Conservation (phyloP, 2,797 vertebrate genomes). For the Todus mexicanus region DNA sequence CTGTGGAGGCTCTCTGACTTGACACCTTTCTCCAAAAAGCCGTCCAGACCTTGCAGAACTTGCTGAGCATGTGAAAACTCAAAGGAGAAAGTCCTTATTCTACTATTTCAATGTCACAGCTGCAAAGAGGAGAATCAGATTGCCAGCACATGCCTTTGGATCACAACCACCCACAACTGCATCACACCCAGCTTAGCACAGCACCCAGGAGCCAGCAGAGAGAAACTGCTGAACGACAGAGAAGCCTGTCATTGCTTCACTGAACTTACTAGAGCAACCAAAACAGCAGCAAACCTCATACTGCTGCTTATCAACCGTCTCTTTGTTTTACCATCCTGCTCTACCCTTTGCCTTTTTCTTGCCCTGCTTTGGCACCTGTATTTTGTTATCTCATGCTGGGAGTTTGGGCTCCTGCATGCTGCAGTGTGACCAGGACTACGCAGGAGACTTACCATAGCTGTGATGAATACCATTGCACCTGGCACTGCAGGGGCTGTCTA, state of each 20-base stretch:
- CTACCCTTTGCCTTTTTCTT: neutral
- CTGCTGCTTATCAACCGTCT: neutral
- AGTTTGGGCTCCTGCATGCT: neutral
- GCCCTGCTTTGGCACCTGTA: neutral
- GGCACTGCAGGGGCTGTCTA: neutral
- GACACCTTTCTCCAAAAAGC: conserved; percentile 70
- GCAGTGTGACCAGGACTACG: neutral
- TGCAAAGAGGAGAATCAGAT: neutral
- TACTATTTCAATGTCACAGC: neutral
- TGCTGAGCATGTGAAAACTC: conserved; percentile 74
- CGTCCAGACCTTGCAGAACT: conserved; percentile 71
- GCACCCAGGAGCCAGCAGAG: neutral
- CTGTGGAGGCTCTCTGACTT: conserved; percentile 65
- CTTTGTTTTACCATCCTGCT: neutral
- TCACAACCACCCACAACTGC: neutral
- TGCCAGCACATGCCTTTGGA: neutral
- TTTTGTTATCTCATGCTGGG: neutral
- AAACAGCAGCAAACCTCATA: neutral
- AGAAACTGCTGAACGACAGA: neutral
- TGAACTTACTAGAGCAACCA: neutral
- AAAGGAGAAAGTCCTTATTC: conserved; percentile 63
- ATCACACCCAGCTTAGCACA: neutral
- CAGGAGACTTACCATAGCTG: neutral
- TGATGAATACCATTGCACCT: neutral
- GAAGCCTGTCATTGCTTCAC: neutral